Base-by-base conservation (phyloP, 2,113 vertebrate genomes). In the Arizona elegans region DNA sequence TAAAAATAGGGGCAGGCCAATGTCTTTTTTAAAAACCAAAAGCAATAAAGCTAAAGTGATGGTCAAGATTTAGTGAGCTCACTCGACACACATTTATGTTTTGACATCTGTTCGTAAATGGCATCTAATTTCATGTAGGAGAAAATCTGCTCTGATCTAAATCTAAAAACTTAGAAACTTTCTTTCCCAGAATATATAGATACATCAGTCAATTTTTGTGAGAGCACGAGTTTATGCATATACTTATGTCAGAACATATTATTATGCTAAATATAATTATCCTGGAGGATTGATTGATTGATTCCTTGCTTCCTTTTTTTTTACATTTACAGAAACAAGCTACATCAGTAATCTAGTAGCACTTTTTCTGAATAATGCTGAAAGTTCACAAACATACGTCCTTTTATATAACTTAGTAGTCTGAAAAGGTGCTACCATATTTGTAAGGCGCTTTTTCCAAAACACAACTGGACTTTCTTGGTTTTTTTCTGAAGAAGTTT, bases 1-100 rank as follows among this genome's bases (percentile, higher is more conserved):
- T 97, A 97, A 97, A 97, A 96, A 95, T 96, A 92, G 93, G 93
- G 58, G 93, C 90, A 95, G 90, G 92, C 58, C 87, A 89, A 75
- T 93, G 92, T 92, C 86, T 90, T 91, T 96, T 62, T 94, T 94
- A 91, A 93, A 92, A 97, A 96, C 96, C 94, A 96, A 96, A 96
- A 43, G 90, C 93, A 93, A 94, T 96, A 95, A 96, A 96, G 93
- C 96, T 96, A 94, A 96, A 96, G 94, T 93, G 91, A 92, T 94
- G 93, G 92, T 96, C 90, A 95, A 93, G 94, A 96, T 94, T 91
- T 94, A 94, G 93, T 93, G 50, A 54, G 55, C 29, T 93, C 89
- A 94, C 13, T 90, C 43, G 86, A 91, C 58, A 38, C 94, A 87
- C 70, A 19, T 95, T 93, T 92, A 62, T 93, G 91, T 94, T 91